Evolutionary conservation across 2,888 invertebrate species (phyloP), one percentile per base, ranked within the genome.

Genomic region (Rhagonycha fulva): DNA sequence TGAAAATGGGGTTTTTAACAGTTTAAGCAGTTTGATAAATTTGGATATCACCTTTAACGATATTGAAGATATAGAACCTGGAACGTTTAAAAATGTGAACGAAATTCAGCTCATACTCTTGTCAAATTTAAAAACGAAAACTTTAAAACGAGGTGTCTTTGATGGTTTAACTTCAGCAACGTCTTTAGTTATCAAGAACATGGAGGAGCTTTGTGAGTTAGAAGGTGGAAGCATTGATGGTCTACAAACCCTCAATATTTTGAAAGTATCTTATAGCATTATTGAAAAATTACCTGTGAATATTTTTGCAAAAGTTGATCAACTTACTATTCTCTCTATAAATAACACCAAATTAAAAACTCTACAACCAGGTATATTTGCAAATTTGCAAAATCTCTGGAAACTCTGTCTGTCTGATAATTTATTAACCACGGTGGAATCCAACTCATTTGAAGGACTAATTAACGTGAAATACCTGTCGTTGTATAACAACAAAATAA

Each of bases 11-110:
- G 79, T 79, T 24, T 82, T 82, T 28, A 72, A 73, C 14, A 77
- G 78, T 1, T 66, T 82, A 9, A 28, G 14, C 10, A 76, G 75
- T 26, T 71, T 82, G 71, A 73, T 78, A 68, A 80, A 76, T 19
- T 72, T 82, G 26, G 82, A 82, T 61, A 19, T 82, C 32, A 80
- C 78, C 9, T 78, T 80, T 28, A 82, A 82, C 68, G 77, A 78
- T 30, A 78, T 82, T 14, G 78, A 77, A 63, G 28, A 68, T 2
- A 74, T 82, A 62, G 70, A 77, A 4, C 19, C 74, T 2, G 68
- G 74, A 10, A 63, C 77, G 4, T 81, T 82, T 61, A 68, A 72
- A 30, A 61, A 74, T 12, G 66, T 81, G 30, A 71, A 60, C 14
- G 79, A 77, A 47, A 66, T 82, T 30, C 72, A 72, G 4, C 80